phyloP scores from a whole-genome alignment of 2,888 invertebrate genomes.

The Orthosia incerta region DNA sequence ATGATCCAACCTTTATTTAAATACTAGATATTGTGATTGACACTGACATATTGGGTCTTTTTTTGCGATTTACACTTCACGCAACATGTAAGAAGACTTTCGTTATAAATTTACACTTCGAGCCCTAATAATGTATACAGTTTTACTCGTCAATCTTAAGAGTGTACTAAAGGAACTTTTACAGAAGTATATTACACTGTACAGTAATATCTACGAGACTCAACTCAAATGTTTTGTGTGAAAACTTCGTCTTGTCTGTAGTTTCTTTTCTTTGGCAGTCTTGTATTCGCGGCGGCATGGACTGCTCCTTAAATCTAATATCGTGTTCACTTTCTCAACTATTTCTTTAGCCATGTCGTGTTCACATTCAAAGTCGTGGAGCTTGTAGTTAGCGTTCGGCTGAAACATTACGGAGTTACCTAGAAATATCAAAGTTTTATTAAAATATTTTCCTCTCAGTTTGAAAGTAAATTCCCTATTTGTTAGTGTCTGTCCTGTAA shows the following conservation, averaged over 20 bases:
- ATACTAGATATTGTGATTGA: slow-evolving; percentile 43
- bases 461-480: neutral
- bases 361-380: slow-evolving; percentile 97
- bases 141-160: slow-evolving; percentile 57
- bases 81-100: slow-evolving; percentile 21
- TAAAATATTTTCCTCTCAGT: neutral
- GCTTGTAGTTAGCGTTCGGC: slow-evolving; percentile 93
- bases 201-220: slow-evolving; percentile 67
- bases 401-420: slow-evolving; percentile 78
- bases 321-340: slow-evolving; percentile 96
- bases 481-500: neutral
- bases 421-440: slow-evolving; percentile 50
- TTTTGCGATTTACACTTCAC: slow-evolving; percentile 7
- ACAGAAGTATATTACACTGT: slow-evolving; percentile 67
- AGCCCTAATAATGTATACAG: slow-evolving; percentile 43
- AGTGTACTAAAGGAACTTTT: slow-evolving; percentile 67
- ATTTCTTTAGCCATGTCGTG: slow-evolving; percentile 94
- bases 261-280: slow-evolving; percentile 93
- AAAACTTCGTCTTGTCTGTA: slow-evolving; percentile 92
- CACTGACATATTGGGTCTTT: slow-evolving; percentile 28
- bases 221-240: slow-evolving; percentile 85
- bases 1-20: slow-evolving; percentile 31
- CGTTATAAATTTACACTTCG: slow-evolving; percentile 43
- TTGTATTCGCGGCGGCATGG: slow-evolving; percentile 95
- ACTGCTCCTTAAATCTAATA: slow-evolving; percentile 95